These are phyloP conservation scores for Periparus ater DNA, from an alignment of 2,797 vertebrate species.

Conservation along the genomic window DNA sequence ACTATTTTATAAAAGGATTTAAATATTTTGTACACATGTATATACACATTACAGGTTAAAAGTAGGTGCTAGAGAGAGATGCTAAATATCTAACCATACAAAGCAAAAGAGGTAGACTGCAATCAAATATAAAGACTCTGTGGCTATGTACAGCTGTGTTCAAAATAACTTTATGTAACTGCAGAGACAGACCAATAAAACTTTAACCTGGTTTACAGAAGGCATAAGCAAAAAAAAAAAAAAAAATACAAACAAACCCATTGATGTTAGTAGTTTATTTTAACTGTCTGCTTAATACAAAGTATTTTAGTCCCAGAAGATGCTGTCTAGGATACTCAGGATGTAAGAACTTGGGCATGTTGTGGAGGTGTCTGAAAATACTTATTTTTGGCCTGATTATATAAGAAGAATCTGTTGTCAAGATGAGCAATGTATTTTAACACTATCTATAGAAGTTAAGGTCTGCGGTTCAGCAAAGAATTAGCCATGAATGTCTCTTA, in stretches of 20 bases:
- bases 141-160: not conserved
- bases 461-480: not conserved
- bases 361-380: not conserved
- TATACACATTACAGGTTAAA: not conserved
- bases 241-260: not conserved
- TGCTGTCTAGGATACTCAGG: not conserved
- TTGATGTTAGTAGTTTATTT: not conserved
- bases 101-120: not conserved
- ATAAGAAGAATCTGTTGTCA: slow-evolving; percentile 37
- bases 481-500: not conserved
- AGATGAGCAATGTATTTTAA: slow-evolving; percentile 3
- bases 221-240: not conserved
- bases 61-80: not conserved
- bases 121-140: slow-evolving; percentile 18
- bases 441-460: not conserved
- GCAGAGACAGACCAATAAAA: not conserved
- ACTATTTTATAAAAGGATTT: slow-evolving; percentile 41
- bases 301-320: not conserved
- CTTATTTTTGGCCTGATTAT: slow-evolving; percentile 21
- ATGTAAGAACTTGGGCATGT: not conserved
- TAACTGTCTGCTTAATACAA: not conserved
- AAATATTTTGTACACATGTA: not conserved
- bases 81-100: slow-evolving; percentile 3
- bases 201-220: not conserved
- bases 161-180: not conserved